phyloP scores from a whole-genome alignment of 2,113 vertebrate genomes.

The Bos indicus region DNA sequence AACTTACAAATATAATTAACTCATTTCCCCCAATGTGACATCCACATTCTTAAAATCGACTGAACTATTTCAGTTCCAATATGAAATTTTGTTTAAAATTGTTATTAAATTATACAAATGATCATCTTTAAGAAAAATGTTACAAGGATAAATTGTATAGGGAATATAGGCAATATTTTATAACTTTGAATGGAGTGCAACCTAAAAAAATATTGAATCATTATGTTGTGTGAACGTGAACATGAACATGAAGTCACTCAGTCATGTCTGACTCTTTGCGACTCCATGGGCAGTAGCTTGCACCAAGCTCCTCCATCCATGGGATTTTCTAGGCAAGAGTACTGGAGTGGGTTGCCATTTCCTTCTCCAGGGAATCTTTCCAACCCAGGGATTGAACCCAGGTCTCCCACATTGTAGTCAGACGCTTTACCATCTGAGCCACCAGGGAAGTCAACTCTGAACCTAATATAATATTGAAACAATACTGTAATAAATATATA shows the following conservation, averaged over 20 bases:
- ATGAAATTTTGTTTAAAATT: neutral
- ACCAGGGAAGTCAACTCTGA: no score
- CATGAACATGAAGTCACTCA: no score
- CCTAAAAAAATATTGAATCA: neutral
- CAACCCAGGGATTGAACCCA: no score
- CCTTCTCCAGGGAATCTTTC: no score
- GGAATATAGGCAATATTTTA: neutral
- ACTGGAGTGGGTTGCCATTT: no score
- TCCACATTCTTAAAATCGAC: neutral
- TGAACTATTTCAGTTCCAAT: neutral
- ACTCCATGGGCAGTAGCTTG: no score
- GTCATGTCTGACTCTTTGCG: no score
- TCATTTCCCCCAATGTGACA: neutral
- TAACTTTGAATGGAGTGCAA: neutral
- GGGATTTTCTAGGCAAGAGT: no score
- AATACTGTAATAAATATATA: neutral
- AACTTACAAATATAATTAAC: neutral
- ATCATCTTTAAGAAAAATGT: neutral
- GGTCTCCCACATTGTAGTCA: no score
- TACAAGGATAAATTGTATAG: neutral
- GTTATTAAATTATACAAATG: neutral
- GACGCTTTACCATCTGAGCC: no score
- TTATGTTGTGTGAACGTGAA: no score
- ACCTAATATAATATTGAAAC: neutral
- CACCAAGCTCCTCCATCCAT: no score